Base-by-base conservation (phyloP, 2,797 vertebrate species). In the Geotria australis region DNA sequence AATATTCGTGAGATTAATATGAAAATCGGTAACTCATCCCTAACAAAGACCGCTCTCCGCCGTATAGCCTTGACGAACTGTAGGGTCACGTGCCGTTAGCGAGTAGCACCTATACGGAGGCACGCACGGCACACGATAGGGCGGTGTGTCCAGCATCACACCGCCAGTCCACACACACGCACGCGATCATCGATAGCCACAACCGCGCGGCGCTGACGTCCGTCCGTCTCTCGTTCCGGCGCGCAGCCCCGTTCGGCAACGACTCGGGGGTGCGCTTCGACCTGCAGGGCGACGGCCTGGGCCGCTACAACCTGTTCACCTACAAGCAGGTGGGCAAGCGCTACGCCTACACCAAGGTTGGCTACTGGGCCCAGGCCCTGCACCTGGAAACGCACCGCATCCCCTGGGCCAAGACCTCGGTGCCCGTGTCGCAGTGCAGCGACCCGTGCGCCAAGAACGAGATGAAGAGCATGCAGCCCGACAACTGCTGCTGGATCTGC, bases 401-500 rank as follows among this genome's bases (percentile, higher is more conserved):
- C 56, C 73, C 78, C 0, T 98, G 91, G 88, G 78, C 68, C 8
- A 71, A 73, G 5, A 63, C 63, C 2, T 64, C 68, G 4, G 66
- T 76, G 3, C 88, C 85, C 0, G 78, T 83, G n/a, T 98, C 91
- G 5, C 85, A 93, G 71, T 96, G 91, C 68, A 96, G 89, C 0
- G 91, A 96, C 66, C 91, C 91, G 58, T 98, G 91, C 70, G 79
- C 71, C 65, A 86, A 79, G 71, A 86, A 94, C 0, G 89, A 98
- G 66, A 77, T 91, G 60, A 98, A 98, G 69, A 98, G 89, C 58
- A 82, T 91, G 78, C 91, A 95, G 69, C 91, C 89, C 0, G 91
- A 98, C 13, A 82, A 88, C n/a, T 96, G 91, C 70, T 98, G 91
- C 68, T 98, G 91, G 91, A 82, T 98, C 66, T 96, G 91, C 63